Evolutionary conservation across 2,113 vertebrate species (phyloP), one percentile per base, ranked within the genome.

Genomic region (Gallinago paraguaiae): DNA sequence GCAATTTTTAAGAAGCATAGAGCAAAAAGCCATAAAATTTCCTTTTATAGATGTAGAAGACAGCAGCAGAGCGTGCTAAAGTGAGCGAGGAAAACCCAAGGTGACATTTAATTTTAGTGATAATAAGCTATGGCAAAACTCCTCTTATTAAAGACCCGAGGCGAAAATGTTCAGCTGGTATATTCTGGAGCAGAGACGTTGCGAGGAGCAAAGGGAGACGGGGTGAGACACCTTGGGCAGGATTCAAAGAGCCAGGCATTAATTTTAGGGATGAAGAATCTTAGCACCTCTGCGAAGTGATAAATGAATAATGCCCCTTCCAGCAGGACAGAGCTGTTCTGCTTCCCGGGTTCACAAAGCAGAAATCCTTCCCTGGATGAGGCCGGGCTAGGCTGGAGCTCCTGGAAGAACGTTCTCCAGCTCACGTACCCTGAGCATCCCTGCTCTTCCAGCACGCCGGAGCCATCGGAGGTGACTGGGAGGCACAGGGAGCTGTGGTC

Each of bases 21-120:
- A 90, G 88, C 51, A 79, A 92, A 92, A 60, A 94, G 86, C 88
- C 92, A 69, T 96, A 93, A 97, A 95, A 63, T 89, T 94, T 94
- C 92, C 81, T 93, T 96, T 96, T 96, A 95, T 91, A 93, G 96
- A 78, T 50, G 86, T 54, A 27, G 83, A 68, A 96, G 93, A 86
- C 92, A 72, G 96, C 88, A 76, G 96, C 31, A 5, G 90, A 90
- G 90, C 60, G 91, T 37, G 54, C 91, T 69, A 72, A 86, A 94
- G 93, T 57, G 96, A 97, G 96, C 50, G 28, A 93, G 93, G 92
- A 96, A 95, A 93, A 96, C 96, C 96, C 96, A 97, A 97, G 96
- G 96, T 97, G 96, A 97, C 96, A 96, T 92, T 93, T 96, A 96
- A 97, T 97, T 96, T 94, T 69, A 94, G 93, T 1, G 13, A 91